Base-by-base conservation (phyloP, 1,140 invertebrate genomes). In the Teleopsis dalmanni region DNA sequence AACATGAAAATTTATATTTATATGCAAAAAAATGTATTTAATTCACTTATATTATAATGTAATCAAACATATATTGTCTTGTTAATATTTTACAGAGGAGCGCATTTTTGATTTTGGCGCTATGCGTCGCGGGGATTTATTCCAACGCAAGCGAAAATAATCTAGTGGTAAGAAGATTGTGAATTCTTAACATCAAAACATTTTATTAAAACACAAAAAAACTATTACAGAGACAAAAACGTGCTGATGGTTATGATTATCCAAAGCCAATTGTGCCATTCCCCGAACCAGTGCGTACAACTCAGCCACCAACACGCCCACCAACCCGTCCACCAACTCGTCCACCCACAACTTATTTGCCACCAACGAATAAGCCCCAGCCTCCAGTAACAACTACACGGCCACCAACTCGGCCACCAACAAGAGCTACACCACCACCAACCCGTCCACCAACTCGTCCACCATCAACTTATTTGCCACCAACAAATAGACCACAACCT, bases 81-180 rank as follows among this genome's bases (percentile, higher is more conserved):
- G n/a, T 21, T 37, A 9, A 41, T 34, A 34, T 27, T 7, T 50
- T 31, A 54, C 60, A 68, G 65, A 67, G 62, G 67, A 63, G 60
- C 60, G 62, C 65, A 58, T 52, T 68, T 57, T 61, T 63, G 51
- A 54, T 65, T 36, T 54, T 68, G 43, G 56, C 64, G 60, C 59
- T 68, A 48, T 68, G 65, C 65, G 65, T 48, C 54, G 57, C 48
- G 27, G 43, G 62, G 48, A 60, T 65, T 10, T 53, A 58, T 34
- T 59, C 65, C 55, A 59, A 59, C 47, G 57, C 57, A 40, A 50
- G 56, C 41, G 62, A 57, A 38, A 61, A 62, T 25, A 57, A 42
- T 29, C 60, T 63, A 58, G 62, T 56, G 65, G 65, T 68, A 65
- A 61, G 51, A 37, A 33, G 22, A 3, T 31, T 43, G 14, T 43